Percentiles rank a stretch among this genome's conserved stretches.
phyloP scores from a whole-genome alignment of 1,140 invertebrate species.

The Cotesia glomerata region DNA sequence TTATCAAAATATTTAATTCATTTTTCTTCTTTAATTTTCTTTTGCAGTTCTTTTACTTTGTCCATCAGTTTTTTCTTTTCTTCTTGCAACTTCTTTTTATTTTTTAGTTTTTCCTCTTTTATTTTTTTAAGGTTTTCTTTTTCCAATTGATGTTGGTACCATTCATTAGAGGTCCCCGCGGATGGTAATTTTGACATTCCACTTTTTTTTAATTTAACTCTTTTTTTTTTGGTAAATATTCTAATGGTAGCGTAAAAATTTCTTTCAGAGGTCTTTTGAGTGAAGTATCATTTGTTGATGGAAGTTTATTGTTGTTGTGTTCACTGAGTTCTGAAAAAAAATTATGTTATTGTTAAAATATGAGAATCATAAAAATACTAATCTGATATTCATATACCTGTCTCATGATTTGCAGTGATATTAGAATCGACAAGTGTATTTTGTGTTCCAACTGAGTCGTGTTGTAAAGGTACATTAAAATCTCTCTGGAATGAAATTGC shows the following conservation, averaged over 20 bases:
- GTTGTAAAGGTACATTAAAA: too few relatives aligned
- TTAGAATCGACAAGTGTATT: too few relatives aligned
- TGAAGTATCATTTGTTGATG: background rate
- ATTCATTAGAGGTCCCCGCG: background rate
- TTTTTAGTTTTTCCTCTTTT: background rate
- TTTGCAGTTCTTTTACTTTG: background rate
- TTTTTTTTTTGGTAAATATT: background rate
- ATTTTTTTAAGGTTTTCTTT: background rate
- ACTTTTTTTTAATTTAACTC: background rate
- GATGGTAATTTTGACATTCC: background rate
- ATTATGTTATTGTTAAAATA: too few relatives aligned
- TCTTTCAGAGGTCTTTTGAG: background rate
- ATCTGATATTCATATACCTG: too few relatives aligned
- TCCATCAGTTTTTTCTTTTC: background rate
- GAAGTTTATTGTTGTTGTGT: too few relatives aligned
- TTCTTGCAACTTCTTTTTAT: background rate
- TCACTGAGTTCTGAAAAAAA: too few relatives aligned
- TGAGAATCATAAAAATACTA: too few relatives aligned
- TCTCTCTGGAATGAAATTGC: too few relatives aligned
- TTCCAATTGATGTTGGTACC: background rate
- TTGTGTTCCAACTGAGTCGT: too few relatives aligned
- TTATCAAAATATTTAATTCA: background rate
- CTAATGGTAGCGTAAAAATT: background rate
- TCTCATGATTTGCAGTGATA: too few relatives aligned
- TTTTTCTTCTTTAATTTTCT: background rate